These are phyloP conservation scores for Botia almorhae DNA, from an alignment of 2,797 vertebrate species.

Conservation along the genomic window DNA sequence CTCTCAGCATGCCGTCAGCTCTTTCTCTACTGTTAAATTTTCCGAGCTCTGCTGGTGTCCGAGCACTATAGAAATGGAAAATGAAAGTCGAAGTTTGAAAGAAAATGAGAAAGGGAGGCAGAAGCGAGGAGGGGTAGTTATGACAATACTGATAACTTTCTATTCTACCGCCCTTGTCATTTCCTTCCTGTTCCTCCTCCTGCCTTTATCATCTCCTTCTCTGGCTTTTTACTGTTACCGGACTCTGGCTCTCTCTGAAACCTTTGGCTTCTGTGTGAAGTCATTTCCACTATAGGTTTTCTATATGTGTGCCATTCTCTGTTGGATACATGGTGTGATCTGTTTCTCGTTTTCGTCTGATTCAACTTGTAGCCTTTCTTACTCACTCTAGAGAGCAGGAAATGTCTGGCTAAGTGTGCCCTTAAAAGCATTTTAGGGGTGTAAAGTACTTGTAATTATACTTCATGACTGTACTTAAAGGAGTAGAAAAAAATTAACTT, in stretches of 20 bases:
- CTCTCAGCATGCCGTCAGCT: constrained; percentile 44
- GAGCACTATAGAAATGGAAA: constrained; percentile 43
- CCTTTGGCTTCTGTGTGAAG: constrained; percentile 20
- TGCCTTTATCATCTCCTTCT: not conserved
- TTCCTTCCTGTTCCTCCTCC: not conserved
- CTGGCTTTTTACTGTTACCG: constrained; percentile 30
- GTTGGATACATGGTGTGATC: constrained; percentile 28
- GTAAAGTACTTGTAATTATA: not conserved
- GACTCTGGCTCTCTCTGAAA: constrained; percentile 32
- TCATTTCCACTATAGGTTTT: constrained; percentile 12
- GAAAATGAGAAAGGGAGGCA: constrained; percentile 25
- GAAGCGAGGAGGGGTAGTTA: constrained; percentile 34
- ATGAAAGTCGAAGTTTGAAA: constrained; percentile 52
- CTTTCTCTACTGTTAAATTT: constrained; percentile 12
- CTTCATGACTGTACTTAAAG: not conserved
- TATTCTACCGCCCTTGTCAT: not conserved
- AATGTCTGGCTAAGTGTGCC: constrained; percentile 25
- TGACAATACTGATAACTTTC: constrained; percentile 17
- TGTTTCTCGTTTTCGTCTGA: constrained; percentile 25
- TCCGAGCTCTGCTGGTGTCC: constrained; percentile 35
- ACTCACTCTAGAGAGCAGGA: constrained; percentile 30
- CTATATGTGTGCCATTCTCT: not conserved
- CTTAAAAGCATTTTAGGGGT: constrained; percentile 21
- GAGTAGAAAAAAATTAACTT: not conserved
- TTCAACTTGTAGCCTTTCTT: not conserved